These are phyloP conservation scores for Steinernema carpocapsae DNA, from an alignment of 2,888 invertebrate genomes.

Conservation along the genomic window DNA sequence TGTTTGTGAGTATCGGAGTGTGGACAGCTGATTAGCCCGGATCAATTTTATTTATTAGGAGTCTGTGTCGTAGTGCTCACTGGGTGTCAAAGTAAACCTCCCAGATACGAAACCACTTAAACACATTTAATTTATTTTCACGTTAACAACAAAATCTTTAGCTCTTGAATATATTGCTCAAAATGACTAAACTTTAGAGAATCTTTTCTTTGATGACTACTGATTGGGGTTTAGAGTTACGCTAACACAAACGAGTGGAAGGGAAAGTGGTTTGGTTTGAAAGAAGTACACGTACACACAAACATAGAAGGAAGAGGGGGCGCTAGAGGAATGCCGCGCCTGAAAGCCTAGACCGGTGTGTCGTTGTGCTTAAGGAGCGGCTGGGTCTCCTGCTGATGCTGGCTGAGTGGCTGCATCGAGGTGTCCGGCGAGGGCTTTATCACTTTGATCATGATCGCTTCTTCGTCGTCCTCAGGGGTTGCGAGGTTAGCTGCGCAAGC, in stretches of 20 bases:
- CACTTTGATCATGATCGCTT: constrained; percentile 68
- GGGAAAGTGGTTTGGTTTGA: no score
- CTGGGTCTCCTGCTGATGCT: constrained; percentile 46
- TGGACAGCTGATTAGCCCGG: no score
- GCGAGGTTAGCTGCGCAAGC: constrained; percentile 44
- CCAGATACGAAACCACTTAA: no score
- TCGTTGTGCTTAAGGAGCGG: constrained; percentile 49
- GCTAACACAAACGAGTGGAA: neutral
- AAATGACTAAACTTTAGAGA: neutral
- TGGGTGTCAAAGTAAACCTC: no score
- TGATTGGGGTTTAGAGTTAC: no score
- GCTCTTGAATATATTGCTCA: neutral
- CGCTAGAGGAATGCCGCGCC: neutral
- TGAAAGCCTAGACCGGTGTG: constrained; percentile 15
- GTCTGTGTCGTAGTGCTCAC: no score
- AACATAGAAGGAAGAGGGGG: neutral
- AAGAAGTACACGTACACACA: neutral
- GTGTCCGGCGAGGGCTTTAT: constrained; percentile 57
- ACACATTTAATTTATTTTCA: neutral
- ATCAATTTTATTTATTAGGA: no score
- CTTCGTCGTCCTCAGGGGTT: constrained; percentile 65
- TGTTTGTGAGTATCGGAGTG: no score
- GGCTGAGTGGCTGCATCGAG: constrained; percentile 46
- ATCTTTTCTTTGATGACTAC: neutral
- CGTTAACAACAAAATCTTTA: neutral